Base-by-base conservation (phyloP, 37 sponge, comb jelly and placozoan species). In the Spongia lamella region DNA sequence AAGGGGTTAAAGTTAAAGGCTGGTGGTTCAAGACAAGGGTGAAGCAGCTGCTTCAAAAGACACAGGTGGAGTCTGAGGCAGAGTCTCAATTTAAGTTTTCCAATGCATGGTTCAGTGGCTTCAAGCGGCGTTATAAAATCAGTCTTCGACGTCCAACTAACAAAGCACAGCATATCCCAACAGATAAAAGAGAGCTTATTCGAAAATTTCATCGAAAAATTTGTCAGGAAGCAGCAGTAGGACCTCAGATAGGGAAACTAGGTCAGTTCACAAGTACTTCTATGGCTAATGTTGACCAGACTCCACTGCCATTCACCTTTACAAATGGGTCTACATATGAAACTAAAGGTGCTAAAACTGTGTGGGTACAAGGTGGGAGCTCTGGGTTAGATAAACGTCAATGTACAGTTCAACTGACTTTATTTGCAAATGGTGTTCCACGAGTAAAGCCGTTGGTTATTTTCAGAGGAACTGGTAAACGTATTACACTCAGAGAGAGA, bases 371-470 rank as follows among this genome's bases (percentile, higher is more conserved):
- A 53, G 82, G 74, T 65, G 82, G 61, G 21, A 53, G 30, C 53
- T 70, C 82, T 22, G 82, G 82, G 13, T 56, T 72, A 15, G 74
- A 81, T 35, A 81, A 81, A 34, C 73, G 82, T 38, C 82, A 81
- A 40, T 72, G 74, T 52, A 81, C 63, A 22, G 73, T 60, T 14
- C 82, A 81, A 37, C 52, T 81, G 25, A 81, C 82, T 19, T n/a
- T 81, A 7, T 72, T 81, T 73, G 82, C 82, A n/a, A 74, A 81
- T 53, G 74, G 72, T 60, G 66, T 66, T 62, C 54, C 82, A 30
- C 36, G 82, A 47, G 65, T 81, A 43, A 73, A 73, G 53, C 74
- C 73, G 3, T 54, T 81, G 13, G 36, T 81, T 5, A 59, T 81
- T 24, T 81, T 81, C 40, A 4, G 31, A 53, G 82, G 82, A 3